These are phyloP conservation scores for Odontamblyopus rebecca DNA, from an alignment of 2,797 vertebrate genomes.

Conservation along the genomic window DNA sequence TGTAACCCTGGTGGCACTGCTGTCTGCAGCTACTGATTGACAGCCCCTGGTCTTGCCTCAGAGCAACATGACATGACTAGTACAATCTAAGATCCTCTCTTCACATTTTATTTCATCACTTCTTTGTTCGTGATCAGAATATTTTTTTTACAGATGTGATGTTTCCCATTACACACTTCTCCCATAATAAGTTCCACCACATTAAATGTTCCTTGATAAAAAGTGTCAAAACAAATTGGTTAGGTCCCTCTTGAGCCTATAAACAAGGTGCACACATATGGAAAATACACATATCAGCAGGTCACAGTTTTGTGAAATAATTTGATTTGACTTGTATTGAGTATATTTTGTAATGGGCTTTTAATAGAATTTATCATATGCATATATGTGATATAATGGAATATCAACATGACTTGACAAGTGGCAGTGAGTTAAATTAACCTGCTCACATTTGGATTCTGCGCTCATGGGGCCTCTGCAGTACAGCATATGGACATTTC, in stretches of 20 bases:
- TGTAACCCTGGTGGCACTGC: slow-evolving; percentile 55
- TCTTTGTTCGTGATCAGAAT: slow-evolving; percentile 19
- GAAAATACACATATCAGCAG: slow-evolving; percentile 7
- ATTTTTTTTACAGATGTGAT: slow-evolving; percentile 6
- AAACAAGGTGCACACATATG: neutral
- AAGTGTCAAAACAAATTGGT: neutral
- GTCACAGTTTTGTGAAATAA: slow-evolving; percentile 12
- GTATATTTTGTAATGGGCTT: neutral
- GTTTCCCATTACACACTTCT: slow-evolving; percentile 19
- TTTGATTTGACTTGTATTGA: neutral
- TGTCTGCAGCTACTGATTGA: slow-evolving; percentile 54
- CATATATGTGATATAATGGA: neutral
- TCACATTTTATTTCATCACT: slow-evolving; percentile 43
- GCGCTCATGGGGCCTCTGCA: slow-evolving; percentile 13
- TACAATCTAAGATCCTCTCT: slow-evolving; percentile 49
- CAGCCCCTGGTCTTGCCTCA: slow-evolving; percentile 41
- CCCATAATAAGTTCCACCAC: neutral
- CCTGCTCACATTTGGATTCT: slow-evolving; percentile 18
- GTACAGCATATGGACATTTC: slow-evolving; percentile 63
- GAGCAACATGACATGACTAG: slow-evolving; percentile 43
- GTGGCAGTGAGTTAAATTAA: slow-evolving; percentile 33
- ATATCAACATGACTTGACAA: slow-evolving; percentile 43
- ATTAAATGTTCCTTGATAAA: neutral
- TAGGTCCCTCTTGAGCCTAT: neutral
- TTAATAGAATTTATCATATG: neutral